These are phyloP conservation scores for Magallana nippona DNA, from an alignment of 2,888 invertebrate genomes.

Conservation along the genomic window DNA sequence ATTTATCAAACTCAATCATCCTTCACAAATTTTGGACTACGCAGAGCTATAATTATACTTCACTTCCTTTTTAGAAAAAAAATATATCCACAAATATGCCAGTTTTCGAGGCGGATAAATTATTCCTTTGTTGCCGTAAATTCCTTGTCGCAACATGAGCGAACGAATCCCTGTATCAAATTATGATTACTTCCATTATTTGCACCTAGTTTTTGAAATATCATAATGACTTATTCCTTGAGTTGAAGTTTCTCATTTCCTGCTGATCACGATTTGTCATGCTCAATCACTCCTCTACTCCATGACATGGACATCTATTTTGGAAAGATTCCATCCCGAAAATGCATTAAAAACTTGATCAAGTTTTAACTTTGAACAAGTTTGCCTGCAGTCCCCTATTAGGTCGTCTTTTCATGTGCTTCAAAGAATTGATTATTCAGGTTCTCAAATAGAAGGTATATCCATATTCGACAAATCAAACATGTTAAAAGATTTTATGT, in stretches of 20 bases:
- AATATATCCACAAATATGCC: conserved; percentile 10
- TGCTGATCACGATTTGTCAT: neutral
- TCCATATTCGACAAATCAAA: conserved; percentile 4
- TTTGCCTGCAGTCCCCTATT: neutral
- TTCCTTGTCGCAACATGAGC: neutral
- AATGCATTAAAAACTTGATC: neutral
- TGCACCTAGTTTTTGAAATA: neutral
- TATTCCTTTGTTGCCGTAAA: neutral
- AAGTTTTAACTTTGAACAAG: neutral
- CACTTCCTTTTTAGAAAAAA: neutral
- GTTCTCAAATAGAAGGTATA: neutral
- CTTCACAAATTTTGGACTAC: neutral
- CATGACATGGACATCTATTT: neutral
- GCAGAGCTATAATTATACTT: neutral
- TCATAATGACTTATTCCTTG: conserved; percentile 2
- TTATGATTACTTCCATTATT: conserved; percentile 11
- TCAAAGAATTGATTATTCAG: conserved; percentile 12
- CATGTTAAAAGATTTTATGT: neutral
- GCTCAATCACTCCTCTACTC: neutral
- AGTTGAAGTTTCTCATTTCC: neutral
- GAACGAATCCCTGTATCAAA: neutral
- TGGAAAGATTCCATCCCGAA: neutral
- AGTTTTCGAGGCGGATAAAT: neutral
- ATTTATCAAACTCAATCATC: neutral
- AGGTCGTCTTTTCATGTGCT: neutral